These are phyloP conservation scores for Octonoba sinensis DNA, from an alignment of 2,888 invertebrate genomes.

Conservation along the genomic window DNA sequence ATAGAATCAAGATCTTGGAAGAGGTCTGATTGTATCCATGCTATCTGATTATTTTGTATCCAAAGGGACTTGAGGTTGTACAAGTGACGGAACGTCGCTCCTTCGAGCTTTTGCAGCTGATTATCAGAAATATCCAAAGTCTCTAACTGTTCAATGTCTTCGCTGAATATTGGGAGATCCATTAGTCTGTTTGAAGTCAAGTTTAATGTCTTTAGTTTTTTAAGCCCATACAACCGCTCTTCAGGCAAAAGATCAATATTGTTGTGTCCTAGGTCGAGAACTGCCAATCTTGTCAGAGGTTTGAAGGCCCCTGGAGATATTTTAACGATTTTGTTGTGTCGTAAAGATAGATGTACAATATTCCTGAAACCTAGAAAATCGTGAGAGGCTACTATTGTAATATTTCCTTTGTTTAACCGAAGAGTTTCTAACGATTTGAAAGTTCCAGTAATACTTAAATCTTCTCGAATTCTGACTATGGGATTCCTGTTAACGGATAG, in stretches of 20 bases:
- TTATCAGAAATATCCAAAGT: conserved; percentile 83
- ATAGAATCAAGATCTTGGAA: conserved; percentile 80
- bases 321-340: conserved; percentile 67
- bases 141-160: conserved; percentile 80
- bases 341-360: conserved; percentile 62
- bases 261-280: conserved; percentile 65
- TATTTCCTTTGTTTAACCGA: conserved; percentile 64
- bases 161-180: conserved; percentile 74
- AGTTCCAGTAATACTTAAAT: conserved; percentile 63
- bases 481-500: conserved; percentile 66
- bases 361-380: conserved; percentile 66
- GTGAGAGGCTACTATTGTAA: conserved; percentile 66
- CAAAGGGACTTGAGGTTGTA: conserved; percentile 67
- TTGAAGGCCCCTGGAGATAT: conserved; percentile 67
- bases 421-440: conserved; percentile 57
- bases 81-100: conserved; percentile 67
- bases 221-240: conserved; percentile 70
- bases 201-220: conserved; percentile 82
- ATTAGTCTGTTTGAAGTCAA: conserved; percentile 84
- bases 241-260: conserved; percentile 68
- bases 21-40: conserved; percentile 68
- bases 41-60: conserved; percentile 70
- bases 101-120: conserved; percentile 74
- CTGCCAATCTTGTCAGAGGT: conserved; percentile 57
- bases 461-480: conserved; percentile 66